These are phyloP conservation scores for Zophobas morio DNA, from an alignment of 1,140 invertebrate genomes.

Conservation along the genomic window DNA sequence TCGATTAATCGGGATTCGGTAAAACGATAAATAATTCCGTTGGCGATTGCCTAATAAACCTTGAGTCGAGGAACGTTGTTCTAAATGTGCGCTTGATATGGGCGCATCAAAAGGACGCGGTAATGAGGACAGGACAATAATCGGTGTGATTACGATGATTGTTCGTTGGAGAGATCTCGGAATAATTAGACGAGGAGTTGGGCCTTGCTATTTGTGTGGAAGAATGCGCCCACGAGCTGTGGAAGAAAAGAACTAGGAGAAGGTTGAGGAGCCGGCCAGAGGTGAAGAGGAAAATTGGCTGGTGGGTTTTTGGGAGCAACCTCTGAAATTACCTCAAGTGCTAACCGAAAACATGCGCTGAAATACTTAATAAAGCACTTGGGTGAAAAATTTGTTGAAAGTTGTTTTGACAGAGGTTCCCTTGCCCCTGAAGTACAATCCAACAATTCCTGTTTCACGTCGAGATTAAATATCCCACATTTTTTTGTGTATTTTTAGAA, in stretches of 20 bases:
- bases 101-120: constrained; percentile 13
- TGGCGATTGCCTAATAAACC: constrained; percentile 8
- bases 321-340: too few species aligned
- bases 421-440: too few species aligned
- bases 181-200: constrained; percentile 5
- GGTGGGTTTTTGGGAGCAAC: too few species aligned
- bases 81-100: neutral
- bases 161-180: constrained; percentile 7
- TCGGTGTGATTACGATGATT: constrained; percentile 15
- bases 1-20: neutral
- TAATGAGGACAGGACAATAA: constrained; percentile 18
- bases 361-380: too few species aligned
- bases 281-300: neutral
- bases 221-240: constrained; percentile 4
- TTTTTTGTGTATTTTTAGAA: too few species aligned
- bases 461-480: too few species aligned
- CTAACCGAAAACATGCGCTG: too few species aligned
- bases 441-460: too few species aligned
- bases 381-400: too few species aligned
- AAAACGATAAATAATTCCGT: constrained; percentile 4
- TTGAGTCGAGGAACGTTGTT: constrained; percentile 7
- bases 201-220: constrained; percentile 2
- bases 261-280: neutral
- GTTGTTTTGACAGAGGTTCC: too few species aligned
- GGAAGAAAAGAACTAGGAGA: constrained; percentile 3